A percentile compares a stretch with the other conserved stretches of the same genome.
phyloP scores from a whole-genome alignment of 2,113 vertebrate genomes.

The Sylvietta virens region DNA sequence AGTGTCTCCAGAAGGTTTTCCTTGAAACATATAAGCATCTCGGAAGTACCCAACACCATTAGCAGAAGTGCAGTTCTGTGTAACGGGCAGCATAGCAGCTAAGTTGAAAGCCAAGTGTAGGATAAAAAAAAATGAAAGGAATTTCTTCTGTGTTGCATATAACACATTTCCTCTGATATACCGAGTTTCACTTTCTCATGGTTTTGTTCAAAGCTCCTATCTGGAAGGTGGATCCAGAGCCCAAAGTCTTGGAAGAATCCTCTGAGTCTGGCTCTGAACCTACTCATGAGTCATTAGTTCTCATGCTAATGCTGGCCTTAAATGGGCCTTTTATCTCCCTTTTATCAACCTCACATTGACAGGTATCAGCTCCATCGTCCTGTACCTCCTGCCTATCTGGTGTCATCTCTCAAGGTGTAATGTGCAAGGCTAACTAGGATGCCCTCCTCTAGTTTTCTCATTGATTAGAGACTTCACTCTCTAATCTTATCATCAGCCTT shows the following conservation, averaged over 20 bases:
- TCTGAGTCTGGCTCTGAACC: not conserved
- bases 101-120: not conserved
- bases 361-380: not conserved
- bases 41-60: not conserved
- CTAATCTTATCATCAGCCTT: not conserved
- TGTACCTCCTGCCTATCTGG: not conserved
- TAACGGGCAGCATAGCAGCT: rapidly evolving
- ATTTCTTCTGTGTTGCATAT: not conserved
- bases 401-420: not conserved
- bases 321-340: not conserved
- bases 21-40: not conserved
- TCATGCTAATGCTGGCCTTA: not conserved
- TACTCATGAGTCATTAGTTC: not conserved
- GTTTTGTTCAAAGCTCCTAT: not conserved
- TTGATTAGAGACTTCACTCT: not conserved
- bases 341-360: not conserved
- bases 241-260: not conserved
- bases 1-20: not conserved
- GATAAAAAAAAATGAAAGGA: not conserved
- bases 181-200: not conserved
- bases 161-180: not conserved
- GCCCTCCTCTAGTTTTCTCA: not conserved
- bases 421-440: not conserved
- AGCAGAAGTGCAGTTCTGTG: not conserved
- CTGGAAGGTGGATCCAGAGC: not conserved